These are phyloP conservation scores for Pinctada fucata DNA, from an alignment of 2,888 invertebrate species.

Conservation along the genomic window DNA sequence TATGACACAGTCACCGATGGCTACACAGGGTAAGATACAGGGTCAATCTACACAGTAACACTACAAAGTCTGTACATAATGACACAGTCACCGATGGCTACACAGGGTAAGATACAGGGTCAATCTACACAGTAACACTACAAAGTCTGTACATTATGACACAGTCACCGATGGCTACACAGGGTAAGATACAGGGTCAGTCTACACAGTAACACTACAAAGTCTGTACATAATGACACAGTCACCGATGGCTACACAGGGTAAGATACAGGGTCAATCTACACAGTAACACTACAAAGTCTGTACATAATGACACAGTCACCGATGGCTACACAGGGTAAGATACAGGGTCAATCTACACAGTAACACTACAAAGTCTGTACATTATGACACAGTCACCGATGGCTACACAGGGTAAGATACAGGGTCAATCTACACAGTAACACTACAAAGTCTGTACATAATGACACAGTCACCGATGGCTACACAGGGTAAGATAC, in stretches of 20 bases:
- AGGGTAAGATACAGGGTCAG: background rate
- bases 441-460: too few relatives aligned
- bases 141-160: slow-evolving; percentile 74
- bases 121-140: too few relatives aligned
- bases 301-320: slow-evolving; percentile 80
- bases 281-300: too few relatives aligned
- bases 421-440: too few relatives aligned
- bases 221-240: slow-evolving; percentile 78
- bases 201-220: too few relatives aligned
- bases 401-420: slow-evolving; percentile 79
- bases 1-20: slow-evolving; percentile 84
- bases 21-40: slow-evolving; percentile 72
- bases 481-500: slow-evolving; percentile 77
- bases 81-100: slow-evolving; percentile 84
- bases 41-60: too few relatives aligned
- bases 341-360: too few relatives aligned
- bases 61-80: slow-evolving; percentile 69
- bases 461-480: slow-evolving; percentile 83
- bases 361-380: too few relatives aligned
- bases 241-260: slow-evolving; percentile 82
- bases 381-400: slow-evolving; percentile 82
- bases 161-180: slow-evolving; percentile 84
- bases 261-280: background rate
- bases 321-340: slow-evolving; percentile 81
- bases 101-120: slow-evolving; percentile 49